Evolutionary conservation across 2,113 vertebrate genomes (phyloP).

Genomic region (Ictidomys tridecemlineatus): DNA sequence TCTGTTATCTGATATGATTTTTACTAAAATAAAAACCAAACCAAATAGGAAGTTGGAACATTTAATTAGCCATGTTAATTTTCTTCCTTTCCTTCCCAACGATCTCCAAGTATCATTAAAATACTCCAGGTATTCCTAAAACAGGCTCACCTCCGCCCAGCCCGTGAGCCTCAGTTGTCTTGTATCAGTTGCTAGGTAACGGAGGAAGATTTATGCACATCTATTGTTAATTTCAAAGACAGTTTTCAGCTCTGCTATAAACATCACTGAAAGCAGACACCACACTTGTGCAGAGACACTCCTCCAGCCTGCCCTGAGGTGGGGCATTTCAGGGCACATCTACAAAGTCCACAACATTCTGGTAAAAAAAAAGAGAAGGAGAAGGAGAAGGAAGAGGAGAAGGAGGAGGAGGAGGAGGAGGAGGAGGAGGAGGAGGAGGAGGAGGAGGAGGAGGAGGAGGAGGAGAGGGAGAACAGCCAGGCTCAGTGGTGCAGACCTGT

Average conservation of each 20-base stretch:
- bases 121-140: conserved; percentile 85
- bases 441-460: too few relatives aligned
- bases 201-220: conserved; percentile 88
- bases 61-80: conserved; percentile 77
- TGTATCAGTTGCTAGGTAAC: conserved; percentile 91
- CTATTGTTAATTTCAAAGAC: conserved; percentile 89
- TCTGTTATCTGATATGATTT: conserved; percentile 30
- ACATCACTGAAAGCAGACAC: conserved; percentile 84
- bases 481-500: too few relatives aligned
- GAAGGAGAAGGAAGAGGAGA: too few relatives aligned
- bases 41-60: conserved; percentile 20
- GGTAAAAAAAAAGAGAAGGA: neutral
- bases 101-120: conserved; percentile 79
- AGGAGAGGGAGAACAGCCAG: too few relatives aligned
- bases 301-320: neutral
- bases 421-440: too few relatives aligned
- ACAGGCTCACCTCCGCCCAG: conserved; percentile 76
- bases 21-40: neutral
- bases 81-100: conserved; percentile 72
- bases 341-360: neutral
- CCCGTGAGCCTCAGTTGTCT: conserved; percentile 87
- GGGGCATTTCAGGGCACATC: conserved; percentile 39
- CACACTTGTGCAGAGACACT: conserved; percentile 39
- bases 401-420: too few relatives aligned
- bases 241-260: conserved; percentile 85